Evolutionary conservation across 1,140 invertebrate species (phyloP), one percentile per base, ranked within the genome.

Genomic region (Drosophila saltans): DNA sequence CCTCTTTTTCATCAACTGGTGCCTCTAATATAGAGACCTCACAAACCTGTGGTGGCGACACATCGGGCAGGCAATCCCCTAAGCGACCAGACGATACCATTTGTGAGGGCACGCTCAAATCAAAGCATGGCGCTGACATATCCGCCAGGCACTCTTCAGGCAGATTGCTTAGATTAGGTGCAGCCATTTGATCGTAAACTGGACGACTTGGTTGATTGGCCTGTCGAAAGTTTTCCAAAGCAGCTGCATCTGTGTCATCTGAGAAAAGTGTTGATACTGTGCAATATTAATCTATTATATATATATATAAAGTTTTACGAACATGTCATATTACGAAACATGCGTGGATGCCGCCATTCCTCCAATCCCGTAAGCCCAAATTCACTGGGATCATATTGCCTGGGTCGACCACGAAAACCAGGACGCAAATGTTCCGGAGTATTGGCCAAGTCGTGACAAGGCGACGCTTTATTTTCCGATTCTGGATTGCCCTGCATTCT

Each of bases 281-380:
- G 16, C 16, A 16, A 16, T 16, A 16, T 16, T 16, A 16, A 16
- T 16, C 16, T 16, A 11, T 48, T n/a, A 9, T 21, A 33, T 30
- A 30, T 30, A 30, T 30, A 30, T 1, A 10, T 36, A 21, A 4
- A 28, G 7, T 21, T 55, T 9, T 66, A 60, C 77, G 24, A 1
- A 88, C 80, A 80, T 43, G 69, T 72, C 69, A 74, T 52, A 6
- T 68, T 63, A 0, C 69, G 67, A 30, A 74, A 86, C 48, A 81
- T 66, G 8, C 62, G 56, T 26, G 82, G 76, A 72, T 84, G 43
- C 0, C 28, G 81, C 81, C 81, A 84, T 39, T 81, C 52, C 33
- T 86, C 82, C 26, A 59, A 57, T 7, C 61, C 64, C 0, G 69
- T 75, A 1, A 81, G 43, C 1, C 71, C 82, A 24, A 86, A 86